Conservation (phyloP, 2,797 vertebrate species). For the Premnoplex brunnescens region DNA sequence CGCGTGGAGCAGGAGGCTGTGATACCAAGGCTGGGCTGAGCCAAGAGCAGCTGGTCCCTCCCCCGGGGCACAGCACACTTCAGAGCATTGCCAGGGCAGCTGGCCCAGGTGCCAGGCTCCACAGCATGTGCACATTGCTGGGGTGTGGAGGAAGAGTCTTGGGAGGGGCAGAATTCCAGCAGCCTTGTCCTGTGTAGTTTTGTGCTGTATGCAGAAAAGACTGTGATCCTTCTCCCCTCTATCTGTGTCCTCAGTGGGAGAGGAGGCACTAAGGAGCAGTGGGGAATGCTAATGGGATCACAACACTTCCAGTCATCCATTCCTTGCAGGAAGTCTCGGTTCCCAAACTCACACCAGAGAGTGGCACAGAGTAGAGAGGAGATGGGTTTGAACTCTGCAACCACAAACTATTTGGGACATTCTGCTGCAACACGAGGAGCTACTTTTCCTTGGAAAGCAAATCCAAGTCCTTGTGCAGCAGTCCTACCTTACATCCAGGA, state of each 20-base stretch:
- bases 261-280: background rate
- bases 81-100: background rate
- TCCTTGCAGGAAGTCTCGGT: background rate
- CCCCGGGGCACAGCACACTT: background rate
- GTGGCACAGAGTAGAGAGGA: background rate
- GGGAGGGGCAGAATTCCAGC: background rate
- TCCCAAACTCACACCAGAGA: background rate
- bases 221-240: background rate
- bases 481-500: background rate
- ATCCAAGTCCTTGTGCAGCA: background rate
- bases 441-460: background rate
- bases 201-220: rapidly evolving
- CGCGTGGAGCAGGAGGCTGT: background rate
- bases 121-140: background rate
- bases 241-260: rapidly evolving
- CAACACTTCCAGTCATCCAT: background rate
- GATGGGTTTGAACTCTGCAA: background rate
- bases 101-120: background rate
- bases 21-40: background rate
- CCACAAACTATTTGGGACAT: background rate
- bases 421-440: background rate
- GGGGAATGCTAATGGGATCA: background rate
- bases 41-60: slow-evolving; percentile 8
- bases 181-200: background rate
- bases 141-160: rapidly evolving